A percentile compares a stretch with the other conserved stretches of the same genome.
Evolutionary conservation across 2,797 vertebrate species (phyloP).

Genomic region (Clarias platycephalus): DNA sequence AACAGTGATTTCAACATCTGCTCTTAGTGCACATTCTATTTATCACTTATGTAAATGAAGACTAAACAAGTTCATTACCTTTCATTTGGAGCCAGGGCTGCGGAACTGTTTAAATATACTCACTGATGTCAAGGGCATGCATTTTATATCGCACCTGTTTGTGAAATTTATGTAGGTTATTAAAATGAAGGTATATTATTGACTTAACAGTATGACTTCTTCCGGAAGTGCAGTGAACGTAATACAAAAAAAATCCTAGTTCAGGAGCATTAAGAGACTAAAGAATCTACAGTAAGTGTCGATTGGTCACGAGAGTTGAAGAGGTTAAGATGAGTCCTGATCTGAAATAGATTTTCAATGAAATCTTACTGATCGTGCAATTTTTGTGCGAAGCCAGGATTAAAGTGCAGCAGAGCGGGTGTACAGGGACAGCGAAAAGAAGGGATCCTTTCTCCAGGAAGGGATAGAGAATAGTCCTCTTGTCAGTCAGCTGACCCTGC

Average conservation of each 20-base stretch:
- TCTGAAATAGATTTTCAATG: slow-evolving; percentile 26
- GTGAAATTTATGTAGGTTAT: not conserved
- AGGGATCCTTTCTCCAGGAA: not conserved
- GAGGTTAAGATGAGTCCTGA: not conserved
- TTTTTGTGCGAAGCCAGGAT: not conserved
- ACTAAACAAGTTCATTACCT: not conserved
- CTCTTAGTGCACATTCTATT: not conserved
- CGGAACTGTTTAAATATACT: not conserved
- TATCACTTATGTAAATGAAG: not conserved
- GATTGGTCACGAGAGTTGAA: not conserved
- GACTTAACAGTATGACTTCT: not conserved
- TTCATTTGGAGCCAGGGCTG: not conserved
- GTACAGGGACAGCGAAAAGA: not conserved
- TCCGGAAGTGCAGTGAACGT: not conserved
- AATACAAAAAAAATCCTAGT: not conserved
- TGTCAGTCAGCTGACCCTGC: not conserved
- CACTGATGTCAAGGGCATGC: not conserved
- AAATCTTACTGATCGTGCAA: slow-evolving; percentile 7
- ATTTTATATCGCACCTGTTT: not conserved
- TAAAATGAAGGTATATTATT: not conserved
- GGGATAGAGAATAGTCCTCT: not conserved
- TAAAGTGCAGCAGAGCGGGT: slow-evolving; percentile 16
- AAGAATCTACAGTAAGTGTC: not conserved
- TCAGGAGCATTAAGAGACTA: not conserved
- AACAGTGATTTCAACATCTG: slow-evolving; percentile 4